These are phyloP conservation scores for Drosophila conformis DNA, from an alignment of 2,888 invertebrate genomes.

Conservation along the genomic window DNA sequence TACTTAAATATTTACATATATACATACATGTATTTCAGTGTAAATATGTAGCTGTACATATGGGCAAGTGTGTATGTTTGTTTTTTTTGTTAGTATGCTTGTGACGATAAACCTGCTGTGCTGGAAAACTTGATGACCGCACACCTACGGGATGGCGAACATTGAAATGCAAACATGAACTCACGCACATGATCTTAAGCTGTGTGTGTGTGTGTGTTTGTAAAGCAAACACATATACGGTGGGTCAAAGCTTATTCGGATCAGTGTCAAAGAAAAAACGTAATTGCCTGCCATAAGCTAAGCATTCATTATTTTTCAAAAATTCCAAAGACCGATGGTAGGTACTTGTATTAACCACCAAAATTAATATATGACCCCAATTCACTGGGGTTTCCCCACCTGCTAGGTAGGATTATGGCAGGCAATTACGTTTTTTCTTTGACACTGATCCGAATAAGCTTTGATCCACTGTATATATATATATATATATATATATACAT, in stretches of 20 bases:
- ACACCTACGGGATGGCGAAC: slow-evolving; percentile 60
- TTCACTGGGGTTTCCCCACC: too few species aligned
- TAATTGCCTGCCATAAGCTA: too few species aligned
- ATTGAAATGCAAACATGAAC: slow-evolving; percentile 63
- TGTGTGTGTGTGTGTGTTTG: slow-evolving; percentile 6
- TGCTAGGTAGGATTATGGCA: too few species aligned
- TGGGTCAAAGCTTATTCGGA: too few species aligned
- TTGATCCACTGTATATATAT: too few species aligned
- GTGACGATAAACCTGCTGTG: slow-evolving; percentile 28
- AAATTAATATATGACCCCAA: too few species aligned
- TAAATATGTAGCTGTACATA: background rate
- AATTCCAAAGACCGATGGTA: too few species aligned
- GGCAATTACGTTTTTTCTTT: too few species aligned
- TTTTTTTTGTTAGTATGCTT: background rate
- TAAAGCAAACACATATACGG: slow-evolving; percentile 25
- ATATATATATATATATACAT: background rate
- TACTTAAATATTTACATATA: slow-evolving; percentile 1
- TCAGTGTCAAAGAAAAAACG: too few species aligned
- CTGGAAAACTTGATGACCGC: slow-evolving; percentile 62
- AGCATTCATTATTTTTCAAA: too few species aligned
- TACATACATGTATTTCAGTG: background rate
- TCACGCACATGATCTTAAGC: slow-evolving; percentile 53
- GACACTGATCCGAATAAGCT: too few species aligned
- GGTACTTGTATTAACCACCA: too few species aligned
- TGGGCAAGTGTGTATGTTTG: slow-evolving; percentile 1